phyloP scores from a whole-genome alignment of 2,797 vertebrate species.

The Austrolebias charrua region DNA sequence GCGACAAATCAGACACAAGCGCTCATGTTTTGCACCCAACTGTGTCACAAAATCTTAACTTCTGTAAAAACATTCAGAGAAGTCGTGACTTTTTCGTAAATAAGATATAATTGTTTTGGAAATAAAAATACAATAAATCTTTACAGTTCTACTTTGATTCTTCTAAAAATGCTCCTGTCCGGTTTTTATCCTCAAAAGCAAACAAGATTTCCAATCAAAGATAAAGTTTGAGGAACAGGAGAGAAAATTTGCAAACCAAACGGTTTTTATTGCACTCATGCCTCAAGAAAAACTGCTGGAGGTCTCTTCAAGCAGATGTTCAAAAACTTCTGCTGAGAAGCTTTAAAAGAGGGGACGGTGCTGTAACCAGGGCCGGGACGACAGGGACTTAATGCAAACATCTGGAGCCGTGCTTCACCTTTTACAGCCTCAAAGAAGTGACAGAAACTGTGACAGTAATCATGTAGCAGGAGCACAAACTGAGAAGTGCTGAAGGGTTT shows the following conservation, averaged over 20 bases:
- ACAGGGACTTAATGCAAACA: slow-evolving; percentile 64
- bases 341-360: slow-evolving; percentile 16
- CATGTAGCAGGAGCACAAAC: slow-evolving; percentile 38
- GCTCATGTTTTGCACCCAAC: too few relatives aligned
- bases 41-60: too few relatives aligned
- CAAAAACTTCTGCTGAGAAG: slow-evolving; percentile 40
- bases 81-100: too few relatives aligned
- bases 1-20: too few relatives aligned
- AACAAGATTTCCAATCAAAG: too few relatives aligned
- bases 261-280: slow-evolving; percentile 73
- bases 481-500: too few relatives aligned
- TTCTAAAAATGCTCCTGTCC: too few relatives aligned
- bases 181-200: background rate
- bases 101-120: too few relatives aligned
- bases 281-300: slow-evolving; percentile 54
- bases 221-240: background rate
- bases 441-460: slow-evolving; percentile 31
- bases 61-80: too few relatives aligned
- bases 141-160: too few relatives aligned
- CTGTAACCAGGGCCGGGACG: slow-evolving; percentile 49
- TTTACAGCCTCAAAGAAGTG: slow-evolving; percentile 31
- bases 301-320: slow-evolving; percentile 43
- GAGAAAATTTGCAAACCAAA: slow-evolving; percentile 52
- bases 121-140: too few relatives aligned
- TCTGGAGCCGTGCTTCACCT: slow-evolving; percentile 56